A percentile compares a stretch with the other conserved stretches of the same genome.
Evolutionary conservation across 2,888 invertebrate genomes (phyloP).

Genomic region (Drosophila pseudotakahashii): DNA sequence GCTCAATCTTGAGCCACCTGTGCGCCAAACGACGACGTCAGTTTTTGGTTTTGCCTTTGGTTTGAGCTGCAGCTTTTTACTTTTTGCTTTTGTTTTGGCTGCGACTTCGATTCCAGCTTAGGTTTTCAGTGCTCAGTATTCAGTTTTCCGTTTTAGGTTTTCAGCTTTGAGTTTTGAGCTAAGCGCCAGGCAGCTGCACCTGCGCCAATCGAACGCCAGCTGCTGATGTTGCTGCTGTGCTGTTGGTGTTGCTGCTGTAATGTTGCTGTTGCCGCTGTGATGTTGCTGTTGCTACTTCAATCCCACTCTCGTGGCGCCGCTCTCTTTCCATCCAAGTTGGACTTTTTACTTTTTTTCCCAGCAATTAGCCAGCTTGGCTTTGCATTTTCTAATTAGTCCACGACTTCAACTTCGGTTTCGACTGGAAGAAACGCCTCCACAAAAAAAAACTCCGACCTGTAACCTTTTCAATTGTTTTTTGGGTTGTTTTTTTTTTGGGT

Average conservation of each 20-base stretch:
- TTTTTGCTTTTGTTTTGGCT: conserved; percentile 6
- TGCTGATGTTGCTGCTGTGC: conserved; percentile 38
- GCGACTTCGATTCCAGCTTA: conserved; percentile 22
- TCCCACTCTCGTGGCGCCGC: conserved; percentile 51
- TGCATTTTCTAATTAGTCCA: conserved; percentile 75
- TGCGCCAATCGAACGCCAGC: conserved; percentile 76
- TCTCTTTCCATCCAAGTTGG: conserved; percentile 62
- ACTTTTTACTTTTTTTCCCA: conserved; percentile 23
- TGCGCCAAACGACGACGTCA: conserved; percentile 46
- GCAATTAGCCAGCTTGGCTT: conserved; percentile 46
- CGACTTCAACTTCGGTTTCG: conserved; percentile 38
- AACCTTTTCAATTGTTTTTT: conserved; percentile 76
- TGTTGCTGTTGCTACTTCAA: conserved; percentile 37
- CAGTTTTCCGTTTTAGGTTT: conserved; percentile 9
- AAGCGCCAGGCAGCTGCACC: conserved; percentile 75
- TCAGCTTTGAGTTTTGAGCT: conserved; percentile 42
- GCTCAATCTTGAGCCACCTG: conserved; percentile 47
- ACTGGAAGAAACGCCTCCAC: conserved; percentile 25
- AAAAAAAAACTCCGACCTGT: conserved; percentile 50
- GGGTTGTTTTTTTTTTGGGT: too few relatives aligned
- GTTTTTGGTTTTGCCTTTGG: conserved; percentile 28
- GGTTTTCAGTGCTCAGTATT: conserved; percentile 9
- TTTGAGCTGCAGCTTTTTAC: conserved; percentile 17
- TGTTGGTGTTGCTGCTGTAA: conserved; percentile 46
- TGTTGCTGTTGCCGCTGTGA: conserved; percentile 42